Percentiles rank a stretch among this genome's conserved stretches.
Conservation (phyloP, 2,888 invertebrate genomes). For the Tholera decimalis region DNA sequence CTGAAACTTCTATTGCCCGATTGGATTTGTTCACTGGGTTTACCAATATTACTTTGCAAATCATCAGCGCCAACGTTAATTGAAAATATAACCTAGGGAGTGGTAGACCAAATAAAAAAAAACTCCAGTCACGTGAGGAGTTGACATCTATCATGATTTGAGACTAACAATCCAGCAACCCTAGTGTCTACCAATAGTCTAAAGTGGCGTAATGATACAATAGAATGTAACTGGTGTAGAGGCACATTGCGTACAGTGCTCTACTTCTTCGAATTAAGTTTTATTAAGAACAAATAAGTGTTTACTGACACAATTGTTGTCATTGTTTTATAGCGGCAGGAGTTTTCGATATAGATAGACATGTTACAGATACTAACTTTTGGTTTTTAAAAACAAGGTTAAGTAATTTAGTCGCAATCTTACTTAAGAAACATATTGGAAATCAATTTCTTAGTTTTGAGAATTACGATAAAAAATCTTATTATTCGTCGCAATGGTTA, state of each 20-base stretch:
- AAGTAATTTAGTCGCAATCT: too few species aligned
- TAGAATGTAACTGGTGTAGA: slow-evolving; percentile 55
- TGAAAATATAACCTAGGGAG: not conserved
- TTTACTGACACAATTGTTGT: slow-evolving; percentile 45
- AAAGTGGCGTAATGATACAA: slow-evolving; percentile 58
- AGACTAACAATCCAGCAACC: slow-evolving; percentile 10
- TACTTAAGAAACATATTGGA: not conserved
- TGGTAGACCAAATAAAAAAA: not conserved
- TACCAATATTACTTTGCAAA: not conserved
- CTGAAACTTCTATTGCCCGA: not conserved
- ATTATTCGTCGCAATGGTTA: too few species aligned
- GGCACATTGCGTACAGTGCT: slow-evolving; percentile 59
- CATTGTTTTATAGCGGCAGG: slow-evolving; percentile 8
- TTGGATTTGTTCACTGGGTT: not conserved
- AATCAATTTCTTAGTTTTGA: too few species aligned
- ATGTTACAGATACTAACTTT: too few species aligned
- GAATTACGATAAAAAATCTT: too few species aligned
- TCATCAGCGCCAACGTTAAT: not conserved
- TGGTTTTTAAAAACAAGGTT: too few species aligned
- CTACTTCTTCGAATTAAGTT: slow-evolving; percentile 64
- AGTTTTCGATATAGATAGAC: not conserved
- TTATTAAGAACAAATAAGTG: slow-evolving; percentile 60
- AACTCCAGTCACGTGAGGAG: not conserved
- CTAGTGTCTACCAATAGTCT: slow-evolving; percentile 5
- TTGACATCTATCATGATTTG: not conserved